phyloP scores from a whole-genome alignment of 1,140 invertebrate genomes.

The Trachelipus rathkii region DNA sequence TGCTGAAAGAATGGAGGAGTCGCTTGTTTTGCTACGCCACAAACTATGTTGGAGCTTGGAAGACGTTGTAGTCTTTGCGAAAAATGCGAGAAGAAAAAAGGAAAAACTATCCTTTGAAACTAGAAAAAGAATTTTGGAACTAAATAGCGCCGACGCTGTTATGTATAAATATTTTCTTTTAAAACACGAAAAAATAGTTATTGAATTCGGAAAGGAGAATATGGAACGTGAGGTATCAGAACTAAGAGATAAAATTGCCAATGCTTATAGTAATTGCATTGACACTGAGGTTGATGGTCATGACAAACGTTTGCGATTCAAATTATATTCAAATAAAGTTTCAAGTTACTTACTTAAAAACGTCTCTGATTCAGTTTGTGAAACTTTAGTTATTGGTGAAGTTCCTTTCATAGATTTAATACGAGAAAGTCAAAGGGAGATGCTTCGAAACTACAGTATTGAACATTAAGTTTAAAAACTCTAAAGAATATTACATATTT shows the following conservation, averaged over 20 bases:
- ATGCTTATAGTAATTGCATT: slow-evolving; percentile 17
- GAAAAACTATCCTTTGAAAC: slow-evolving; percentile 5
- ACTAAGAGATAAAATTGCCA: slow-evolving; percentile 21
- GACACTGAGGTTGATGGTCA: slow-evolving; percentile 1
- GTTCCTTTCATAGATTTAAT: neutral
- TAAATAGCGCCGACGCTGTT: slow-evolving; percentile 32
- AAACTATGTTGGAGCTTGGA: slow-evolving; percentile 30
- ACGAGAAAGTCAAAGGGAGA: neutral
- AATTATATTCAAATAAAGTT: slow-evolving; percentile 17
- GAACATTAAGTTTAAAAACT: too few species aligned
- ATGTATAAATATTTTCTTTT: slow-evolving; percentile 37
- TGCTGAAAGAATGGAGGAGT: neutral
- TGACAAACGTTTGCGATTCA: neutral
- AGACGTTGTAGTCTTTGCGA: slow-evolving; percentile 26
- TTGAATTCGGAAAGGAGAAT: slow-evolving; percentile 25
- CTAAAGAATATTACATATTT: too few species aligned
- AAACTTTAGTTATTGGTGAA: neutral
- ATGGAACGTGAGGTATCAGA: slow-evolving; percentile 33
- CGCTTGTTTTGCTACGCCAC: neutral
- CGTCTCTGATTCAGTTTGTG: neutral
- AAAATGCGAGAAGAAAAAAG: slow-evolving; percentile 29
- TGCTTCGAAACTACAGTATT: too few species aligned
- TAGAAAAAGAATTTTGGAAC: neutral
- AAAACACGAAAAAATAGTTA: slow-evolving; percentile 28
- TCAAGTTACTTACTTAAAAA: slow-evolving; percentile 17